A percentile compares a stretch with the other conserved stretches of the same genome.
These are phyloP conservation scores for Lordiphosa stackelbergi DNA, from an alignment of 1,140 invertebrate species.

Conservation along the genomic window DNA sequence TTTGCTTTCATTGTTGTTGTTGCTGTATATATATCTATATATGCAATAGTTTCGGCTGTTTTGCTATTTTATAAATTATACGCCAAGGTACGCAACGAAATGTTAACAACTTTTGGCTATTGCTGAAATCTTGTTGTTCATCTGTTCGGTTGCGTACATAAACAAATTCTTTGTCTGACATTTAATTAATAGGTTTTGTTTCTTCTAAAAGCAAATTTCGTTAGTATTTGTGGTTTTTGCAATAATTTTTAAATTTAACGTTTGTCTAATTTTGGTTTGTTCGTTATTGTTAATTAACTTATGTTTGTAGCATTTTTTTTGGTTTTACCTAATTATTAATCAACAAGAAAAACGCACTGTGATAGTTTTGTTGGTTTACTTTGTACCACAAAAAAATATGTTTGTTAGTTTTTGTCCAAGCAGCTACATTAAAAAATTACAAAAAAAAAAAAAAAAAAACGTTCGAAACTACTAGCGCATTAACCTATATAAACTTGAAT, in stretches of 20 bases:
- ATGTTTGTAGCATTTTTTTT: slow-evolving; percentile 32
- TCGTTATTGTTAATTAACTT: slow-evolving; percentile 44
- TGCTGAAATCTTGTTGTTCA: slow-evolving; percentile 16
- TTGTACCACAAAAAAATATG: slow-evolving; percentile 23
- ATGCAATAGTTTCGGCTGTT: slow-evolving; percentile 11
- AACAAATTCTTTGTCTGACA: slow-evolving; percentile 10
- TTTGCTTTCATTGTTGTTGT: slow-evolving; percentile 5
- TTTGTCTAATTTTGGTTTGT: slow-evolving; percentile 28
- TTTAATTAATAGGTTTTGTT: slow-evolving; percentile 25
- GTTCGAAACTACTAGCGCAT: slow-evolving; percentile 58
- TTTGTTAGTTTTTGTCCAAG: slow-evolving; percentile 32
- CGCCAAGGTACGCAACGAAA: slow-evolving; percentile 40
- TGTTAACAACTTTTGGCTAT: slow-evolving; percentile 27
- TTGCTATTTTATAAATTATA: slow-evolving; percentile 16
- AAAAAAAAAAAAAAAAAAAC: slow-evolving; percentile 56
- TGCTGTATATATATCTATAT: slow-evolving; percentile 7
- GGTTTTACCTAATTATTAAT: slow-evolving; percentile 71
- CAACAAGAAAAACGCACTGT: slow-evolving; percentile 66
- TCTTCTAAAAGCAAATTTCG: slow-evolving; percentile 40
- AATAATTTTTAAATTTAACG: slow-evolving; percentile 22
- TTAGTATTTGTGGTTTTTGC: slow-evolving; percentile 3
- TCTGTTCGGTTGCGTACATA: slow-evolving; percentile 11
- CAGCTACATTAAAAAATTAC: slow-evolving; percentile 62
- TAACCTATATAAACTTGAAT: slow-evolving; percentile 50
- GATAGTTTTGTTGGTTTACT: slow-evolving; percentile 20